phyloP scores from a whole-genome alignment of 2,113 vertebrate species.

The Phoxinus phoxinus region DNA sequence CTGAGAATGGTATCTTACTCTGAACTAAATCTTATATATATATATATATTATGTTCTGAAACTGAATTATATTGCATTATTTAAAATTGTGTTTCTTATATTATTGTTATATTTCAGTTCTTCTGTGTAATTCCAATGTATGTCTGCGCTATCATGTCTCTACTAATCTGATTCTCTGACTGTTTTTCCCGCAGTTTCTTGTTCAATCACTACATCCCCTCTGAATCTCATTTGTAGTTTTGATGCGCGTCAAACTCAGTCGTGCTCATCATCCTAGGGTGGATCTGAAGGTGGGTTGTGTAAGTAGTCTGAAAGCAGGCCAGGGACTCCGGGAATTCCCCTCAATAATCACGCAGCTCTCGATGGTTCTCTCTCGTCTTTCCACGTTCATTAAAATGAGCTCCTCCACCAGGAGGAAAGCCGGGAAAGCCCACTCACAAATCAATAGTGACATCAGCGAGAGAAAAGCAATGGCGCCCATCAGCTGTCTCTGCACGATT shows the following conservation, averaged over 20 bases:
- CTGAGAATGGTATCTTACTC: background rate
- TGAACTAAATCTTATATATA: no score
- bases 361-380: conserved; percentile 13
- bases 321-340: background rate
- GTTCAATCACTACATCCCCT: background rate
- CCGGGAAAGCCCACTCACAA: conserved; percentile 46
- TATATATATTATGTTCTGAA: no score
- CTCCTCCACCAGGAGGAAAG: conserved; percentile 4
- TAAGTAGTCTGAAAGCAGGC: conserved; percentile 8
- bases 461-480: conserved; percentile 14
- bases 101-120: no score
- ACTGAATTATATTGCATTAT: no score
- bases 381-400: conserved; percentile 48
- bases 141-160: no score
- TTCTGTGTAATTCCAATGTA: no score
- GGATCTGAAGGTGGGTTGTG: background rate
- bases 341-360: background rate
- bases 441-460: conserved; percentile 44
- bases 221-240: background rate
- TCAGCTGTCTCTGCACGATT: conserved; percentile 28
- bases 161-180: background rate
- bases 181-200: background rate
- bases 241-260: conserved; percentile 10
- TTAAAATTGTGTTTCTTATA: no score
- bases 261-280: background rate